Base-by-base conservation (phyloP, 2,888 invertebrate species). In the Antheraea assamensis region DNA sequence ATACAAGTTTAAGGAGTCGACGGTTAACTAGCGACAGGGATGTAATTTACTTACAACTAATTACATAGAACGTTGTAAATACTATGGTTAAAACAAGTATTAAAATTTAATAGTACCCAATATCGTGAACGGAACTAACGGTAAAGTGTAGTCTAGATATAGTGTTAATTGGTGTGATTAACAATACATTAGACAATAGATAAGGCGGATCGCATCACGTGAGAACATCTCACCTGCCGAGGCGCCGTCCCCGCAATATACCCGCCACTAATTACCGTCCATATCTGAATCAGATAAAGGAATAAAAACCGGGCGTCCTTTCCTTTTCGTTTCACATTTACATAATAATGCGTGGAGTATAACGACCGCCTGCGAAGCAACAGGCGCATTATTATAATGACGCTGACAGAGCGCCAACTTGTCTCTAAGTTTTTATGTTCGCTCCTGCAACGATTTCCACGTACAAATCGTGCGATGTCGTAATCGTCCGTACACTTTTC, bases 281-380 rank as follows among this genome's bases (percentile, higher is more conserved):
- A 87, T 92, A 93, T 93, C 92, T 91, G 81, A 81, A 92, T 93
- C 92, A 90, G 93, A 93, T 92, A 92, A 86, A 84, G 84, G 78
- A 79, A 88, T 88, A 92, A 90, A 87, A 89, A 89, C 85, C 80
- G 84, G 83, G 82, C 85, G 87, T 87, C 87, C 88, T 90, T 92
- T 91, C 91, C 88, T 88, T 92, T 91, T 90, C 90, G 88, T 90
- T 90, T 85, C 86, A 85, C 87, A 93, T 94, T 93, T 91, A 92
- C 92, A 93, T 93, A 92, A 93, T 92, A 92, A 92, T 89, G 91
- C 91, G 91, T 88, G 90, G 91, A 90, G 91, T 90, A 88, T 88
- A 87, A 91, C 88, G 90, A 90, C 88, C 88, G 91, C 86, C 88
- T 84, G 85, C 82, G 84, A 85, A 85, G 82, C 85, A 87, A 85